Evolutionary conservation across 2,888 invertebrate genomes (phyloP), one percentile per base, ranked within the genome.

Genomic region (Scaptomyza polygonia): DNA sequence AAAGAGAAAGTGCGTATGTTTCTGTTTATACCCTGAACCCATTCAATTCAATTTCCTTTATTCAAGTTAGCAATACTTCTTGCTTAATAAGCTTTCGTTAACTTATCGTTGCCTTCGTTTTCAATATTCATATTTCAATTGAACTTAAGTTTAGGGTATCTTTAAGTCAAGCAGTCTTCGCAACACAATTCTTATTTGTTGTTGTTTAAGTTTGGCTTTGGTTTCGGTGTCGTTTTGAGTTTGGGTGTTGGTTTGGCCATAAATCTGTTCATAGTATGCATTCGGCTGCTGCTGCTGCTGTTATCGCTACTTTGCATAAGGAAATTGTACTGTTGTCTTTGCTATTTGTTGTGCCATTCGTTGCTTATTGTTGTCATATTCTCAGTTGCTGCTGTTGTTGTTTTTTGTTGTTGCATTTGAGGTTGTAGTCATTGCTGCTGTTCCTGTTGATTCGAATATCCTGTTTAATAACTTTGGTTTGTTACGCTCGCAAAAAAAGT

Each of bases 261-360:
- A 87, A 87, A 87, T 84, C 82, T 86, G 78, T 83, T 73, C 85
- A 85, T 87, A n/a, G n/a, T n/a, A 85, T 85, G 85, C 83, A 82
- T 82, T 79, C 82, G 79, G 85, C 79, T 83, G 8, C 39, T 16
- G 68, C 77, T 87, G 65, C 66, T 67, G 67, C 77, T 81, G 74
- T 85, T 86, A 85, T 83, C 83, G 67, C 67, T 67, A 74, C 82
- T 84, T 86, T 85, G 87, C 83, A 83, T 86, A 87, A 87, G 87
- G 83, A 84, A 84, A 84, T 84, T 84, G 82, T 85, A 51, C 87
- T 81, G 74, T 74, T 85, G 79, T 79, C 76, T 81, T 81, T 76
- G 59, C 62, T 56, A 64, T 78, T 79, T 68, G 66, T 77, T 73
- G 62, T 70, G 57, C 58, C 71, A 62, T 63, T 74, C 66, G 70